Evolutionary conservation across 2,797 vertebrate species (phyloP).

Genomic region (Syngnathus acus): DNA sequence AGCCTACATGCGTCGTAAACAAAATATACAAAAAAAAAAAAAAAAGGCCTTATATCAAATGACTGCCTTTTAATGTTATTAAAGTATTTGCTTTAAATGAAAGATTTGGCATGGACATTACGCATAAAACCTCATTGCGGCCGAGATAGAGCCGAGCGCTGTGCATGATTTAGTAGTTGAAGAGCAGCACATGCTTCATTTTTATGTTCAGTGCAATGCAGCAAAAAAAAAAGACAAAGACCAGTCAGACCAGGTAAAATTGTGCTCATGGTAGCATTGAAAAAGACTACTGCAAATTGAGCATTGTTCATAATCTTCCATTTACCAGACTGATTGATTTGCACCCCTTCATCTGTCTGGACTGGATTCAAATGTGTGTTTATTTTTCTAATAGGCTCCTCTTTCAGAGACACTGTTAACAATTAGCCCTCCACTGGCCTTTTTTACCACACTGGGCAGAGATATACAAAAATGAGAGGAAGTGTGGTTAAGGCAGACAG

Average conservation of each 20-base stretch:
- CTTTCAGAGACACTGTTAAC: constrained; percentile 48
- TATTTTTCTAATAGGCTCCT: constrained; percentile 54
- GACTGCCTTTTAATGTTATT: background rate
- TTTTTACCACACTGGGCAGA: constrained; percentile 51
- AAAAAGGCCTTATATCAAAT: background rate
- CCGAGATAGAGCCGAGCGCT: background rate
- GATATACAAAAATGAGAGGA: constrained; percentile 57
- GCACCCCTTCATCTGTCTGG: constrained; percentile 41
- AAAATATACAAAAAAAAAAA: background rate
- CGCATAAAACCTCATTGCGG: background rate
- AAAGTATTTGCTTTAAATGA: background rate
- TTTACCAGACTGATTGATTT: constrained; percentile 35
- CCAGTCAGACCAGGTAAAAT: constrained; percentile 12
- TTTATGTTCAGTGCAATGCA: background rate
- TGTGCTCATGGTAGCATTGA: constrained; percentile 12
- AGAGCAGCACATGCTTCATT: background rate
- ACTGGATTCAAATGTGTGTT: constrained; percentile 54
- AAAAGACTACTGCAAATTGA: constrained; percentile 8
- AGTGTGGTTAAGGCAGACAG: constrained; percentile 55
- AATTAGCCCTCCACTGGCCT: constrained; percentile 51
- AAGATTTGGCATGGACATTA: background rate
- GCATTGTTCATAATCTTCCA: constrained; percentile 26
- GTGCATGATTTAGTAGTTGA: background rate
- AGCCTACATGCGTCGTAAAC: background rate
- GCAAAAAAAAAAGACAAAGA: background rate